Percentiles rank a stretch among this genome's conserved stretches.
Evolutionary conservation across 2,113 vertebrate species (phyloP).

Genomic region (Chionomys nivalis): DNA sequence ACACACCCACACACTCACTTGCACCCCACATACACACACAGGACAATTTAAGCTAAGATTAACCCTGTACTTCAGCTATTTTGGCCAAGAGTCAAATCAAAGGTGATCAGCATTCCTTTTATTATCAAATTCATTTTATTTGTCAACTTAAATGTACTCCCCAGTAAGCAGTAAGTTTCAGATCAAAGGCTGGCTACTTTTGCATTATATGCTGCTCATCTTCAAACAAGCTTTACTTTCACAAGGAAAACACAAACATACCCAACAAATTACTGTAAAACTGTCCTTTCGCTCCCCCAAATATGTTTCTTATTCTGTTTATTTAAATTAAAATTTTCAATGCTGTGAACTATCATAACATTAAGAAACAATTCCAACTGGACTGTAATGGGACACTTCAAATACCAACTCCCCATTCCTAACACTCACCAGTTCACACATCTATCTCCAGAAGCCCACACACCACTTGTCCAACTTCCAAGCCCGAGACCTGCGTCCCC

Average conservation of each 20-base stretch:
- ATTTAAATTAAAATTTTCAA: neutral
- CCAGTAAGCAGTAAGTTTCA: conserved; percentile 33
- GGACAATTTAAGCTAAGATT: conserved; percentile 72
- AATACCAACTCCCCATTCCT: conserved; percentile 41
- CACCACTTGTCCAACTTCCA: conserved; percentile 52
- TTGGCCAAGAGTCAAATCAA: conserved; percentile 51
- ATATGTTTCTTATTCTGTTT: neutral
- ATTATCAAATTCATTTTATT: conserved; percentile 48
- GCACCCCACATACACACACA: neutral
- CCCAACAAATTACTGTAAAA: neutral
- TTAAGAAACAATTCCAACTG: neutral
- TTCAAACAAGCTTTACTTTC: conserved; percentile 37
- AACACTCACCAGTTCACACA: conserved; percentile 35
- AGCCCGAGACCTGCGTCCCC: neutral
- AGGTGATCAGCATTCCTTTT: neutral
- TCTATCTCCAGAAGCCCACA: conserved; percentile 33
- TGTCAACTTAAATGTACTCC: conserved; percentile 51
- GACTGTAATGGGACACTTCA: conserved; percentile 4
- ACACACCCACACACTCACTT: no score
- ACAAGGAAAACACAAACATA: neutral
- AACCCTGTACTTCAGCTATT: conserved; percentile 9
- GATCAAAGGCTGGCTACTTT: neutral
- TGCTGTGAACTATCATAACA: neutral
- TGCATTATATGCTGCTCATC: conserved; percentile 21
- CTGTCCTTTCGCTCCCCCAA: conserved; percentile 46